These are phyloP conservation scores for Clarias platycephalus DNA, from an alignment of 2,797 vertebrate species.

Conservation along the genomic window DNA sequence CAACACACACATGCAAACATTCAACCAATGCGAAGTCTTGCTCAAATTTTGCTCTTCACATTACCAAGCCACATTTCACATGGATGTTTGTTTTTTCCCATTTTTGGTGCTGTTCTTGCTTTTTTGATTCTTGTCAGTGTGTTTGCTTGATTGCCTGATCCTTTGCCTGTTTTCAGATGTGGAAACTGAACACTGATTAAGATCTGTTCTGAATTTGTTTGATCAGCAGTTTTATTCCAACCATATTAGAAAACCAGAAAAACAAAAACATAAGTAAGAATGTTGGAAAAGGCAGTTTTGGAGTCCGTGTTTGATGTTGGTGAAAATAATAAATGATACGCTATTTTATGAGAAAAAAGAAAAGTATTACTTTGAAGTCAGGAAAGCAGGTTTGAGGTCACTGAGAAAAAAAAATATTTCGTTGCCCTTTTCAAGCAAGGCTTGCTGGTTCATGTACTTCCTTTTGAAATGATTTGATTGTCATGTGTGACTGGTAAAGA, in stretches of 20 bases:
- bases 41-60: background rate
- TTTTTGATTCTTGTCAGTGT: background rate
- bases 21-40: background rate
- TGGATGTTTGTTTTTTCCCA: background rate
- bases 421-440: background rate
- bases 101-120: background rate
- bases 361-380: background rate
- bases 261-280: background rate
- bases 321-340: background rate
- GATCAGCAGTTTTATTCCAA: background rate
- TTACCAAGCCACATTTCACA: background rate
- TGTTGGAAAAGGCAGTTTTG: background rate
- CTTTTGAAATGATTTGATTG: background rate
- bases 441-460: background rate
- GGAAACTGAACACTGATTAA: background rate
- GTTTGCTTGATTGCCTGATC: background rate
- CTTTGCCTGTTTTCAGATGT: background rate
- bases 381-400: background rate
- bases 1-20: background rate
- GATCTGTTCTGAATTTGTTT: background rate
- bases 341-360: background rate
- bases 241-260: background rate
- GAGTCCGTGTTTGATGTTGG: background rate
- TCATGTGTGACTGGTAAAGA: background rate
- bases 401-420: background rate